These are phyloP conservation scores for Oncorhynchus masou DNA, from an alignment of 2,113 vertebrate species.

Conservation along the genomic window DNA sequence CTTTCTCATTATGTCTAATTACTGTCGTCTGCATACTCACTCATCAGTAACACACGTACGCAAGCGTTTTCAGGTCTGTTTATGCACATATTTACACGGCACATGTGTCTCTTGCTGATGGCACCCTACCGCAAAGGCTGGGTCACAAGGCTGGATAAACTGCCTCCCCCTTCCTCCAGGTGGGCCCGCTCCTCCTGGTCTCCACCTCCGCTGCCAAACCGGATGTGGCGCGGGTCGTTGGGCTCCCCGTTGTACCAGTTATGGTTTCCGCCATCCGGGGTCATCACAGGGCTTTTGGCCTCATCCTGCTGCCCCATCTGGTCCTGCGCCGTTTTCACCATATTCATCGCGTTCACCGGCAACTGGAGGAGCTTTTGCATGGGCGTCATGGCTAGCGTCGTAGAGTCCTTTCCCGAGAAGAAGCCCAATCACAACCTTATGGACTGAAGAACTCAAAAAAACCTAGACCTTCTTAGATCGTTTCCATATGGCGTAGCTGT, in stretches of 20 bases:
- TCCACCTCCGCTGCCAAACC: conserved; percentile 58
- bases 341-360: conserved; percentile 71
- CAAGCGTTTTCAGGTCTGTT: neutral
- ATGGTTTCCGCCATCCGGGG: conserved; percentile 73
- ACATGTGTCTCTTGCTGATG: neutral
- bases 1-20: neutral
- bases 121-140: conserved; percentile 82
- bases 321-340: conserved; percentile 75
- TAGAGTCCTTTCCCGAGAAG: neutral
- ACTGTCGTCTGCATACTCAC: neutral
- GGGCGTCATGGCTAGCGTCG: conserved; percentile 59
- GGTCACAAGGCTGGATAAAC: conserved; percentile 51
- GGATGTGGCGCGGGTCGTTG: conserved; percentile 83
- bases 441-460: too few species aligned
- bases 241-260: conserved; percentile 87
- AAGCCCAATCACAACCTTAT: neutral
- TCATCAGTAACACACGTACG: neutral
- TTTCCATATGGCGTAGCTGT: too few species aligned
- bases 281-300: conserved; percentile 83
- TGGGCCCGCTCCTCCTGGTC: conserved; percentile 38
- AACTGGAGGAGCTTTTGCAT: conserved; percentile 90
- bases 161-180: conserved; percentile 66
- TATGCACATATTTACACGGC: neutral
- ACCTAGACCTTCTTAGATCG: too few species aligned
- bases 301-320: conserved; percentile 75